phyloP scores from a whole-genome alignment of 1,140 invertebrate species.

The Trachymyrmex cornetzi region DNA sequence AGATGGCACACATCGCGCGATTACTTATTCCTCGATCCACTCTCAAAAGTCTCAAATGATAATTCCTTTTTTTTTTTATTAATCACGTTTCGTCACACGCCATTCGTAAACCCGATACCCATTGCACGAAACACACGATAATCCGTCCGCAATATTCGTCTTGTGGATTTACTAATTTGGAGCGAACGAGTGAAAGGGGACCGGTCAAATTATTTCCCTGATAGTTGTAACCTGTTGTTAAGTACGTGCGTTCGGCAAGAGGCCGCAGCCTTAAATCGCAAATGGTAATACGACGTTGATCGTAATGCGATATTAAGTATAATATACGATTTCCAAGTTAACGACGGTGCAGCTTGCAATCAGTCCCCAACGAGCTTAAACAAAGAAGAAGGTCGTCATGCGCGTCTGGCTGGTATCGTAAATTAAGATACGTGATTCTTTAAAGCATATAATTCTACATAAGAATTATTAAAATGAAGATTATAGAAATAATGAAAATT shows the following conservation, averaged over 20 bases:
- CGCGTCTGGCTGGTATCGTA: constrained; percentile 8
- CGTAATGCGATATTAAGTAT: constrained; percentile 55
- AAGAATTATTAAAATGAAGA: not conserved
- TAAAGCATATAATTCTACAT: not conserved
- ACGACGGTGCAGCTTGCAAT: constrained; percentile 18
- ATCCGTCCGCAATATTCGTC: constrained; percentile 16
- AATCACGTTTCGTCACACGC: not conserved
- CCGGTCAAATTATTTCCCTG: constrained; percentile 58
- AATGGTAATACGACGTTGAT: constrained; percentile 44
- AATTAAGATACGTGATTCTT: constrained; percentile 31
- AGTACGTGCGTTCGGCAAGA: constrained; percentile 16
- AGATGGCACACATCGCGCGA: not conserved
- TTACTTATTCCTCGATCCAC: constrained; percentile 9
- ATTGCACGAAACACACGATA: constrained; percentile 8
- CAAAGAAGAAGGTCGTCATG: constrained; percentile 51
- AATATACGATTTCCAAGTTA: constrained; percentile 56
- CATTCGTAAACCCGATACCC: not conserved
- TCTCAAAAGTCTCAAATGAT: not conserved
- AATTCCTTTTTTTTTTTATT: not conserved
- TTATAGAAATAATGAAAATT: constrained; percentile 40
- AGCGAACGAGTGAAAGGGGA: constrained; percentile 33
- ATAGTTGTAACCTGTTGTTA: constrained; percentile 41
- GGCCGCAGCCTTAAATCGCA: constrained; percentile 30
- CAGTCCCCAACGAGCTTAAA: constrained; percentile 52
- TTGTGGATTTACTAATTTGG: constrained; percentile 58